Evolutionary conservation across 1,140 invertebrate species (phyloP).

Genomic region (Metaphire vulgaris): DNA sequence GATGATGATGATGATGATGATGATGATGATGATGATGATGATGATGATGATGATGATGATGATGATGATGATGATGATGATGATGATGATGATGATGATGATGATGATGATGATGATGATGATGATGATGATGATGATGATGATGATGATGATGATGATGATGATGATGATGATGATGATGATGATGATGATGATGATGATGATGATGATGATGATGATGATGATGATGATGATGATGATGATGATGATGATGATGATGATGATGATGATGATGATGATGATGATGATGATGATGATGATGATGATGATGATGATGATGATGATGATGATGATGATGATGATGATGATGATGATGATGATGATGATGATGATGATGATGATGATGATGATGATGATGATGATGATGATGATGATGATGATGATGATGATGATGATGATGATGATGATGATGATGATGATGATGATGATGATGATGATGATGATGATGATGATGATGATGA

Average conservation of each 20-base stretch:
- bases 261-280: conserved; percentile 2
- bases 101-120: background rate
- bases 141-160: background rate
- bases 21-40: background rate
- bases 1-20: background rate
- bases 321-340: background rate
- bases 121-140: conserved; percentile 2
- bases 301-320: background rate
- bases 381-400: background rate
- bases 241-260: conserved; percentile 2
- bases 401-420: background rate
- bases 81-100: background rate
- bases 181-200: background rate
- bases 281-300: conserved; percentile 3
- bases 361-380: conserved; percentile 2
- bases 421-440: background rate
- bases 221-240: background rate
- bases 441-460: background rate
- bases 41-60: background rate
- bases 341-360: background rate
- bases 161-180: background rate
- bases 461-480: conserved; percentile 3
- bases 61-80: background rate
- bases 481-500: conserved; percentile 2
- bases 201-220: conserved; percentile 2